Conservation (phyloP, 92 coral and sea anemone species). For the Chrysogorgia sp. region DNA sequence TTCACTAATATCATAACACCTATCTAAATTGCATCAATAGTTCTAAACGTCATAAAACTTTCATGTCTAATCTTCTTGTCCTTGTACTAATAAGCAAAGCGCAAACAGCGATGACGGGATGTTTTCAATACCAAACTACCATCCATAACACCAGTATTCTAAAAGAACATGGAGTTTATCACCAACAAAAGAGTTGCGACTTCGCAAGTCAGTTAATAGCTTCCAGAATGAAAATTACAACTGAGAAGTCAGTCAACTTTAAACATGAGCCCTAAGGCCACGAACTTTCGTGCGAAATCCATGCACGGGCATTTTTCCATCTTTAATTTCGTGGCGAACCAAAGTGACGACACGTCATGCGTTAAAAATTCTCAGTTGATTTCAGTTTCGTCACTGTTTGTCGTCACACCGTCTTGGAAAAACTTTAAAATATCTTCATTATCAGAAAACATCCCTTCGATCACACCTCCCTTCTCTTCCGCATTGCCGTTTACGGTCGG, state of each 20-base stretch:
- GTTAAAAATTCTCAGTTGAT: slow-evolving; percentile 40
- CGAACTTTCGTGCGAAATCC: background rate
- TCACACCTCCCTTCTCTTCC: slow-evolving; percentile 61
- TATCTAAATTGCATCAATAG: no score
- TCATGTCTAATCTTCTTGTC: no score
- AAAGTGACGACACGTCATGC: background rate
- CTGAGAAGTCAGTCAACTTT: no score
- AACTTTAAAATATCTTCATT: slow-evolving; percentile 90
- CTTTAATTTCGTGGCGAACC: no score
- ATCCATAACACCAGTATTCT: no score
- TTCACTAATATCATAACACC: no score
- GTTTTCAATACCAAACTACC: no score
- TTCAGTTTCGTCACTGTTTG: slow-evolving; percentile 73
- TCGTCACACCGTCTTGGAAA: slow-evolving; percentile 56
- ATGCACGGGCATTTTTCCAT: no score
- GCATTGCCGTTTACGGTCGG: slow-evolving; percentile 43
- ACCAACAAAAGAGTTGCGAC: no score
- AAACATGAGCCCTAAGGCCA: background rate
- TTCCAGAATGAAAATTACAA: no score
- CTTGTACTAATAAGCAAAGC: background rate
- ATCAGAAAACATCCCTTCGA: slow-evolving; percentile 84
- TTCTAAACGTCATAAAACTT: background rate
- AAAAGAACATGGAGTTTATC: no score
- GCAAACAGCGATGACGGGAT: background rate
- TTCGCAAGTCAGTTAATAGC: no score